Percentiles rank a stretch among this genome's conserved stretches.
Conservation (phyloP, 2,113 vertebrate genomes). For the Merops nubicus region DNA sequence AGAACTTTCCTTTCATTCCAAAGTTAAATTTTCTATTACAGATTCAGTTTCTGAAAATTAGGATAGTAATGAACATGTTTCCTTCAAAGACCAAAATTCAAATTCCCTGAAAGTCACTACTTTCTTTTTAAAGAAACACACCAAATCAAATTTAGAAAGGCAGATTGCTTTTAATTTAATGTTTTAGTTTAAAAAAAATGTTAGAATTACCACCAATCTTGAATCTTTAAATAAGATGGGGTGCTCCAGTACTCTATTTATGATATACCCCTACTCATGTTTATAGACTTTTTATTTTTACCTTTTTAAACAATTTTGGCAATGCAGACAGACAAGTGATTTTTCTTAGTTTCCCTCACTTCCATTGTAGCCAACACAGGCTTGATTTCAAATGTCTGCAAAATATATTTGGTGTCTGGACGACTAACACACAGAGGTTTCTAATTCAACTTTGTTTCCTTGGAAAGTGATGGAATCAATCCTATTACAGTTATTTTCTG, state of each 20-base stretch:
- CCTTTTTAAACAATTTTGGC: not conserved
- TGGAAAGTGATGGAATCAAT: constrained; percentile 36
- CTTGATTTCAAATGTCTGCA: constrained; percentile 16
- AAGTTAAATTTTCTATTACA: not conserved
- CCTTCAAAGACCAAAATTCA: not conserved
- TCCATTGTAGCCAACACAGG: not conserved
- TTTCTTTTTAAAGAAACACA: not conserved
- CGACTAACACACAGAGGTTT: constrained; percentile 8
- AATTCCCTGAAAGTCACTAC: not conserved
- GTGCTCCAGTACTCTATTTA: not conserved
- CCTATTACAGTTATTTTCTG: constrained; percentile 40
- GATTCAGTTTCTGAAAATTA: not conserved
- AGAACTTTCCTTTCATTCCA: not conserved
- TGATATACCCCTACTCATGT: not conserved
- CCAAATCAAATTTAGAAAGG: not conserved
- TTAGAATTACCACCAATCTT: not conserved
- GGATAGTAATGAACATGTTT: not conserved
- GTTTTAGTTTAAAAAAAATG: not conserved
- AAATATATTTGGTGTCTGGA: constrained; percentile 40
- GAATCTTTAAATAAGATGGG: not conserved
- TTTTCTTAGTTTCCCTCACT: not conserved
- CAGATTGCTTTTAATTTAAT: not conserved
- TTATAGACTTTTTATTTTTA: not conserved
- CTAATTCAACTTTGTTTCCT: constrained; percentile 33
- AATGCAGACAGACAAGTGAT: not conserved